phyloP scores from a whole-genome alignment of 2,888 invertebrate genomes.

The Apeira syringaria region DNA sequence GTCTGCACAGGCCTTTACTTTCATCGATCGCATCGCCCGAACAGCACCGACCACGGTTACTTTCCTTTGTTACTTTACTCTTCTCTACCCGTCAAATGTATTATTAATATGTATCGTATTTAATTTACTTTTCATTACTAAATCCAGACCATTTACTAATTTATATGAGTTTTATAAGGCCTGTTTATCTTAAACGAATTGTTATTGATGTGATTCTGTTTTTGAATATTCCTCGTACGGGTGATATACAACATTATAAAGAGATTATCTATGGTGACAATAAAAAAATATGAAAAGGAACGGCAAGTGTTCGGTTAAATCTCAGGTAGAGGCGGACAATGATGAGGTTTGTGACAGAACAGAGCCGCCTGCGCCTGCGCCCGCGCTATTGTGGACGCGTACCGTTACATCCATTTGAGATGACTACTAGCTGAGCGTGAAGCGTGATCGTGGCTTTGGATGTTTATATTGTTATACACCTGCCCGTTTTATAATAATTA shows the following conservation, averaged over 20 bases:
- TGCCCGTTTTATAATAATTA: slow-evolving; percentile 31
- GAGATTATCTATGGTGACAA: slow-evolving; percentile 59
- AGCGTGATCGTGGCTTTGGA: slow-evolving; percentile 51
- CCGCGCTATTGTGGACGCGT: slow-evolving; percentile 57
- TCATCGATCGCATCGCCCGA: slow-evolving; percentile 79
- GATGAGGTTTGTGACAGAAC: slow-evolving; percentile 52
- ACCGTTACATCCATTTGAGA: slow-evolving; percentile 67
- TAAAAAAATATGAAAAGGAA: slow-evolving; percentile 55
- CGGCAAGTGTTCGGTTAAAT: slow-evolving; percentile 66
- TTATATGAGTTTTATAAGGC: too few relatives aligned
- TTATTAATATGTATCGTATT: slow-evolving; percentile 42
- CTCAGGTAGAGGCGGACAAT: slow-evolving; percentile 65
- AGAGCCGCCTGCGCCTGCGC: slow-evolving; percentile 55
- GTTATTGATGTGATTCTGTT: slow-evolving; percentile 5
- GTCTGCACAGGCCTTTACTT: slow-evolving; percentile 80
- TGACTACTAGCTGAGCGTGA: slow-evolving; percentile 51
- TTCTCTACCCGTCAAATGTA: slow-evolving; percentile 26
- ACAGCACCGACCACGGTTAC: slow-evolving; percentile 72
- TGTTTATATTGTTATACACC: slow-evolving; percentile 38
- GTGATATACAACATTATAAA: slow-evolving; percentile 45
- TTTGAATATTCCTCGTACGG: slow-evolving; percentile 18
- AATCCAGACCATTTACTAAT: slow-evolving; percentile 1
- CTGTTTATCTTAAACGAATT: background rate
- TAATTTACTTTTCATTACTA: slow-evolving; percentile 19
- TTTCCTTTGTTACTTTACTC: slow-evolving; percentile 79